A percentile compares a stretch with the other conserved stretches of the same genome.
phyloP scores from a whole-genome alignment of 2,797 vertebrate genomes.

The Mastacembelus armatus region DNA sequence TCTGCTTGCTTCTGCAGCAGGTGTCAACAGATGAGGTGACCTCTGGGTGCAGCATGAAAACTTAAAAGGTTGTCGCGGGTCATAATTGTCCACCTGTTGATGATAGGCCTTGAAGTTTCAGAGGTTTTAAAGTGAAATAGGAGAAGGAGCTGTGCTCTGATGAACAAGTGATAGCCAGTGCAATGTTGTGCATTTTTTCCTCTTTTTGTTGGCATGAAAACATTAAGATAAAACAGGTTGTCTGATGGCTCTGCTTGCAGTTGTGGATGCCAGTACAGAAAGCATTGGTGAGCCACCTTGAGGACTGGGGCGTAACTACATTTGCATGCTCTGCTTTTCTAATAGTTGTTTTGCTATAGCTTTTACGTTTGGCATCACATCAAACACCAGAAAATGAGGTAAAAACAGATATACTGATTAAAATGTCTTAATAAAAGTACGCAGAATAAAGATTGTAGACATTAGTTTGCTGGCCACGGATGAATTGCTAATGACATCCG shows the following conservation, averaged over 20 bases:
- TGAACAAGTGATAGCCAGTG: neutral
- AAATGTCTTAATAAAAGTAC: neutral
- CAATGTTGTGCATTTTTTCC: neutral
- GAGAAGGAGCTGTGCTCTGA: neutral
- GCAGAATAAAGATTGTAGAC: neutral
- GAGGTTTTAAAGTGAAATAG: constrained; percentile 12
- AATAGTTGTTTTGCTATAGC: neutral
- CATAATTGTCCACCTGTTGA: constrained; percentile 34
- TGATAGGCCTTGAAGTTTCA: constrained; percentile 6
- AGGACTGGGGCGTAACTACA: constrained; percentile 31
- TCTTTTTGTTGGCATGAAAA: neutral
- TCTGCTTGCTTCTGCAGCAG: constrained; percentile 56
- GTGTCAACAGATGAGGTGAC: constrained; percentile 65
- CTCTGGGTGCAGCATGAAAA: neutral
- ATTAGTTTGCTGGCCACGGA: neutral
- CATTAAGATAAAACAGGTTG: neutral
- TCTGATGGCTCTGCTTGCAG: neutral
- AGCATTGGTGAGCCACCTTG: constrained; percentile 39
- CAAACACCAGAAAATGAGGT: neutral
- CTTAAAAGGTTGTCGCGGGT: constrained; percentile 43
- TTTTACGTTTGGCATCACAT: neutral
- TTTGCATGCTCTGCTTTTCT: neutral
- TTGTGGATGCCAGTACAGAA: neutral
- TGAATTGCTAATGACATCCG: neutral
- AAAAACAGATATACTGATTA: neutral